phyloP scores from a whole-genome alignment of 2,797 vertebrate species.

The Anolis apletophallus region DNA sequence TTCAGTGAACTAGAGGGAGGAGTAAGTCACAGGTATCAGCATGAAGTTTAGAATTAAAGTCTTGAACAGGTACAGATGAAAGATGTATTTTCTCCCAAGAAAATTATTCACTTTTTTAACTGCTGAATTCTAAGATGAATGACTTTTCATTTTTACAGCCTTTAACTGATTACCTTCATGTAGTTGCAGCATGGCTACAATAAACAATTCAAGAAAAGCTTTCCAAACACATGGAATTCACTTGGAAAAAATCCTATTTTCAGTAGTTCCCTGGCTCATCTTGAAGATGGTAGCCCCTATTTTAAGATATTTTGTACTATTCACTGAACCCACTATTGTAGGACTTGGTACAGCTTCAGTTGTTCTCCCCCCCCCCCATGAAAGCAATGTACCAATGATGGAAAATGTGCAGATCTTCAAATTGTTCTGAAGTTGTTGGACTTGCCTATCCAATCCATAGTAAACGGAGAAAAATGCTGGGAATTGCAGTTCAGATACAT shows the following conservation, averaged over 20 bases:
- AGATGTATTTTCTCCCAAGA: neutral
- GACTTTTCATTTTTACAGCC: constrained; percentile 3
- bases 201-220: neutral
- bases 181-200: no score
- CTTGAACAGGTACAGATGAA: neutral
- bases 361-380: no score
- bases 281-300: neutral
- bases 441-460: no score
- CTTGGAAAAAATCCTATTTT: neutral
- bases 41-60: neutral
- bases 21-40: neutral
- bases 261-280: neutral
- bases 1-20: neutral
- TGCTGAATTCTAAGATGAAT: neutral
- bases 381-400: no score
- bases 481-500: no score
- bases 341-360: no score
- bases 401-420: no score
- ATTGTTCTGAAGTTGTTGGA: no score
- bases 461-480: no score
- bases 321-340: no score
- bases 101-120: neutral
- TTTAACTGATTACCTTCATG: neutral
- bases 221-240: neutral
- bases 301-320: no score